Evolutionary conservation across 30 jellyfish, hydroid and myxozoan genomes (phyloP), one percentile per base, ranked within the genome.

Genomic region (Sanderia malayensis): DNA sequence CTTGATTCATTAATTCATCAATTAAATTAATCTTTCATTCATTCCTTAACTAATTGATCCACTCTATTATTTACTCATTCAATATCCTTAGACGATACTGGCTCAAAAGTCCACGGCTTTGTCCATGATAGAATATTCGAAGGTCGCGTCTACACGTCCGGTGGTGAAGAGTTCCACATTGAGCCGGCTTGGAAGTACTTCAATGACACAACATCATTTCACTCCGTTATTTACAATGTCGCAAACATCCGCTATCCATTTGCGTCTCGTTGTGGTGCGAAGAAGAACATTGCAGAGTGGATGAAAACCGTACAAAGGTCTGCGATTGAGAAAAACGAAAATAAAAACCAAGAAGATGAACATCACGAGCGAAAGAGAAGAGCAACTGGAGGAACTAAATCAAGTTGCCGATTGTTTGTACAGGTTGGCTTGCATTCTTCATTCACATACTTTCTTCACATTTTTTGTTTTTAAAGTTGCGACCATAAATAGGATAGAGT

Each of bases 21-120:
- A n/a, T n/a, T n/a, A n/a, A n/a, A n/a, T n/a, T n/a, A n/a, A n/a
- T n/a, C n/a, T n/a, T n/a, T n/a, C n/a, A n/a, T n/a, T n/a, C n/a
- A n/a, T n/a, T n/a, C n/a, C n/a, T n/a, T n/a, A n/a, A n/a, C n/a
- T n/a, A n/a, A n/a, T n/a, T n/a, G n/a, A n/a, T n/a, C n/a, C n/a
- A n/a, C n/a, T n/a, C n/a, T n/a, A n/a, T n/a, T n/a, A n/a, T n/a
- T n/a, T n/a, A n/a, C n/a, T n/a, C n/a, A n/a, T n/a, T n/a, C n/a
- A n/a, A 11, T 22, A 8, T 24, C 63, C 67, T 19, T 65, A 90
- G 98, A 84, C 31, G 92, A 90, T 31, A 49, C 64, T 1, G 79
- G 78, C 23, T 83, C 98, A 24, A 70, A 26, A 18, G 98, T 90
- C 20, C 93, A 90, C 44, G 98, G 98, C 2, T 90, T 90, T 49